Base-by-base conservation (phyloP, 2,113 vertebrate genomes). In the Datnioides undecimradiatus region DNA sequence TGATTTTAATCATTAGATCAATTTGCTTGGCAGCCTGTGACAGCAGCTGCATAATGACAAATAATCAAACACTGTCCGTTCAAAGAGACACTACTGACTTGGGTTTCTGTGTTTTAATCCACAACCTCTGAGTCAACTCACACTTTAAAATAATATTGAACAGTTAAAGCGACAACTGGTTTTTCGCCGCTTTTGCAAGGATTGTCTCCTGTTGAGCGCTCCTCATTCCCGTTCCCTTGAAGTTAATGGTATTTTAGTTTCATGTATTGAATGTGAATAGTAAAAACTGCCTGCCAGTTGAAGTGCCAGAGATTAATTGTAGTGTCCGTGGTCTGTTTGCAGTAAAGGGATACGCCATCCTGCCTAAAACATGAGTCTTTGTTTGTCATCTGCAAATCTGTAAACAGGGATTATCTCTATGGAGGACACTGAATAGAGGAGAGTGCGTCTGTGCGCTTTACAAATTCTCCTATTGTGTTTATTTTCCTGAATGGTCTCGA, bases 401-500 rank as follows among this genome's bases (percentile, higher is more conserved):
- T 38, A 36, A 57, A 54, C 19, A 55, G 48, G 21, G 40, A 57
- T 73, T 51, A 9, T 82, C 2, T 75, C 60, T 29, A 14, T 12
- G 34, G n/a, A 33, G 12, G 34, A 73, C 14, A 45, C 33, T 36
- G 23, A n/a, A 67, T n/a, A 10, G 49, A 58, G 45, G 6, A 33
- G 29, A 65, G 43, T 9, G 6, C 17, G 54, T 5, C 25, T 34
- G 55, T 59, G 43, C 13, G 62, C 0, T 5, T 1, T 46, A 52
- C 71, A 65, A 55, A 55, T 55, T 68, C 55, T 51, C 38, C n/a
- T 55, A 55, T 76, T 76, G 62, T 83, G 36, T 87, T 84, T 75
- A 17, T 87, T 80, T 88, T 90, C 79, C 84, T 90, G 76, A 90
- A 88, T 51, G 74, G 52, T 55, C 73, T 58, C 10, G 1, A n/a